Evolutionary conservation across 2,797 vertebrate genomes (phyloP).

Genomic region (Accipiter superciliosus): DNA sequence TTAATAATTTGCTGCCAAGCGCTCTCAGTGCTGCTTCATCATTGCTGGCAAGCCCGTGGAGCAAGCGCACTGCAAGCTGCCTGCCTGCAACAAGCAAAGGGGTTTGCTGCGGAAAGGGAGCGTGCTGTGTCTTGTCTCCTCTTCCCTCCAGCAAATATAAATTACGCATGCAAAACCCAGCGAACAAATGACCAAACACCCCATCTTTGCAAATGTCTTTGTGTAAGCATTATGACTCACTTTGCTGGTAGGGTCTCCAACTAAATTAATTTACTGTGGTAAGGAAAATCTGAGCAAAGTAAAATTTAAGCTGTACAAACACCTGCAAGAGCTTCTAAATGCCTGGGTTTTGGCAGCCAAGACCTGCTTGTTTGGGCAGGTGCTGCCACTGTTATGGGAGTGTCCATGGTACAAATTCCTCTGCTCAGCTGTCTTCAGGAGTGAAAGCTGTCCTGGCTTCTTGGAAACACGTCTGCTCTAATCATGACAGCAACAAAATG

Average conservation of each 20-base stretch:
- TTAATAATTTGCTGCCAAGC: neutral
- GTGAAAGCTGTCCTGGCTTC: slow-evolving; percentile 9
- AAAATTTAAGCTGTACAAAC: slow-evolving; percentile 33
- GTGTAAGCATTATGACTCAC: slow-evolving; percentile 16
- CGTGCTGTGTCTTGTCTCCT: neutral
- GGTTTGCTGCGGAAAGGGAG: neutral
- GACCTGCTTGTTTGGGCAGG: slow-evolving; percentile 49
- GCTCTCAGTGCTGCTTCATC: neutral
- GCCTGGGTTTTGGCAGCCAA: neutral
- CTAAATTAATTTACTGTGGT: neutral
- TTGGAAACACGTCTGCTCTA: slow-evolving; percentile 11
- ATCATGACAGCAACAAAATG: neutral
- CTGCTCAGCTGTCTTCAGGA: neutral
- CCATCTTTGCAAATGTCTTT: neutral
- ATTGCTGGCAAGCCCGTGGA: neutral
- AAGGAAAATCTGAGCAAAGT: slow-evolving; percentile 10
- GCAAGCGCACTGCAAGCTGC: neutral
- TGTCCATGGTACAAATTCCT: neutral
- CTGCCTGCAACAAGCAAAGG: neutral
- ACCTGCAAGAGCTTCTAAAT: slow-evolving; percentile 26
- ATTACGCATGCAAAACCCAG: neutral
- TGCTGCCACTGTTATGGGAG: slow-evolving; percentile 10
- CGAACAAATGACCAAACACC: neutral
- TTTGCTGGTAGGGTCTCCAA: neutral
- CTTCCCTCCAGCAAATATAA: slow-evolving; percentile 10